phyloP scores from a whole-genome alignment of 2,113 vertebrate genomes.

The Heterochromis multidens region DNA sequence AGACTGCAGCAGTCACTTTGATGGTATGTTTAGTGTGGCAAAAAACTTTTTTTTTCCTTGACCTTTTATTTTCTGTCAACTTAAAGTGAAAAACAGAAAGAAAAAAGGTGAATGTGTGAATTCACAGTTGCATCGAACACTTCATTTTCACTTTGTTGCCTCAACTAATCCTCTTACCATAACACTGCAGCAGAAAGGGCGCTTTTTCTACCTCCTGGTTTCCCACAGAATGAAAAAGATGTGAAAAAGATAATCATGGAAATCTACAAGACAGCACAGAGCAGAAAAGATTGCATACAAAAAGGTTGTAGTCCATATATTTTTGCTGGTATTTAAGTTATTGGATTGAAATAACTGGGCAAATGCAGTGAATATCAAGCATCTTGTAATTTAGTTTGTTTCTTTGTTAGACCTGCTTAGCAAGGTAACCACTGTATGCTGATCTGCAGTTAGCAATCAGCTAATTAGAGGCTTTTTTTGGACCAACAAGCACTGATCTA shows the following conservation, averaged over 20 bases:
- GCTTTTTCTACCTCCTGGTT: background rate
- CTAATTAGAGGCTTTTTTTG: background rate
- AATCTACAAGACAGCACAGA: background rate
- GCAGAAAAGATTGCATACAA: background rate
- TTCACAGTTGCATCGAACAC: background rate
- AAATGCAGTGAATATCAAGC: background rate
- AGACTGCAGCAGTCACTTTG: background rate
- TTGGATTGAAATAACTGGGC: background rate
- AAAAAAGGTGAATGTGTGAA: background rate
- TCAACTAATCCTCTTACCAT: background rate
- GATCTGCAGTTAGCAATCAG: background rate
- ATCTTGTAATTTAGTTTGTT: background rate
- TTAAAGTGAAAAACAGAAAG: background rate
- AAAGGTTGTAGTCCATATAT: background rate
- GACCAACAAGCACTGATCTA: background rate
- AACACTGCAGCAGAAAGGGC: background rate
- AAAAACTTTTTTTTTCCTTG: background rate
- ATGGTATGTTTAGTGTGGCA: background rate
- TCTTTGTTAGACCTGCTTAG: background rate
- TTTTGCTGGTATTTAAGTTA: background rate
- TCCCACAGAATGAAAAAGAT: background rate
- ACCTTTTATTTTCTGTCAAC: background rate
- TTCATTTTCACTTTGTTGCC: background rate
- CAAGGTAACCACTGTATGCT: background rate
- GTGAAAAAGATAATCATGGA: background rate